Evolutionary conservation across 2,113 vertebrate species (phyloP), one percentile per base, ranked within the genome.

Genomic region (Cyprinus carpio): DNA sequence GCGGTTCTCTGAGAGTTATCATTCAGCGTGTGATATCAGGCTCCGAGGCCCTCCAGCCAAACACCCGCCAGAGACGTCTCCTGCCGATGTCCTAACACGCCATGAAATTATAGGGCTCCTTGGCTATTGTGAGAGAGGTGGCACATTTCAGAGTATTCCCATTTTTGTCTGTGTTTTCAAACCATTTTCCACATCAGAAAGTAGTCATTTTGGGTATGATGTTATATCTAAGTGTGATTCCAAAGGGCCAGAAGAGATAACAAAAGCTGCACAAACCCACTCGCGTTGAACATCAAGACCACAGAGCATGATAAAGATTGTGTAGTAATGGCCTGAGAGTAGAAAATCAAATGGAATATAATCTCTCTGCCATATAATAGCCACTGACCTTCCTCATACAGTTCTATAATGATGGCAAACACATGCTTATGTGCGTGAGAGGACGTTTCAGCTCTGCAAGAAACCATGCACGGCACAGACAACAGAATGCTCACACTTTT

Each of bases 71-170:
- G 54, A 43, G 75, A 69, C 34, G 69, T 69, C 49, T 76, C 31
- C 75, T 62, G 75, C 82, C 75, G 79, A 43, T 67, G 77, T 65
- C 74, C 79, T 89, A 87, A 89, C 78, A 87, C 77, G 71, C 84
- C 86, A 56, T 89, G 84, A 89, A 89, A 89, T 89, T 64, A 89
- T 75, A 72, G 86, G 25, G 62, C 64, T 84, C 82, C 71, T 60
- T 58, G 74, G 67, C 77, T 83, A 78, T 56, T 85, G 88, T 83
- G 86, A 86, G 75, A 78, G 85, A 82, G 80, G 67, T 84, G 71
- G 51, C 84, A 86, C 84, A 89, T 89, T 89, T 89, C 85, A 85
- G 60, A 84, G 81, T 43, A 31, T 69, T 82, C 80, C 76, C 69
- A 84, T 77, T 88, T 86, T 83, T 85, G 29, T 82, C 79, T 69